A percentile compares a stretch with the other conserved stretches of the same genome.
Evolutionary conservation across 2,113 vertebrate genomes (phyloP).

Genomic region (Salvelinus alpinus): DNA sequence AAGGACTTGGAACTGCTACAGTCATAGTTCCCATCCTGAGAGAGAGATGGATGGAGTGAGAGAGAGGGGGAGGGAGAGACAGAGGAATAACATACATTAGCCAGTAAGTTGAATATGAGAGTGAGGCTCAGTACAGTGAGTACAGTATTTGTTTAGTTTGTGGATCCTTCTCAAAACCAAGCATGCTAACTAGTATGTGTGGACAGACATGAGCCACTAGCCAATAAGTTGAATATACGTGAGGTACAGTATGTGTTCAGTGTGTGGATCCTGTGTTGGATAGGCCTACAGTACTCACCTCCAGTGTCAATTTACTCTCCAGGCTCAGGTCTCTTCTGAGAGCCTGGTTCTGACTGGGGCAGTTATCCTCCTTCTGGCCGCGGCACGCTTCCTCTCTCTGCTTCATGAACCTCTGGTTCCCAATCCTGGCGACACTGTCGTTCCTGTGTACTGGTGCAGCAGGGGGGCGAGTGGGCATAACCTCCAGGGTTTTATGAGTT

Average conservation of each 20-base stretch:
- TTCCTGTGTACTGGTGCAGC: conserved; percentile 68
- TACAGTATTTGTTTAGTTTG: too few species aligned
- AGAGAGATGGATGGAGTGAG: not conserved
- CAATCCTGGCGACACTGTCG: conserved; percentile 80
- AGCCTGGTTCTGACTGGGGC: conserved; percentile 38
- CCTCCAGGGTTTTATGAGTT: conserved; percentile 70
- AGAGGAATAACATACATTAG: too few species aligned
- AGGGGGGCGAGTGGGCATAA: conserved; percentile 51
- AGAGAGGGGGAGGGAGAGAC: not conserved
- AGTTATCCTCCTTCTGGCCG: conserved; percentile 32
- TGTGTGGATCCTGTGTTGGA: not conserved
- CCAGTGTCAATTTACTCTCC: conserved; percentile 62
- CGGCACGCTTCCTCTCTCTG: conserved; percentile 77
- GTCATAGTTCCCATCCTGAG: conserved; percentile 85
- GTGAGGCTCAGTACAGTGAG: too few species aligned
- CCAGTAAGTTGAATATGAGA: too few species aligned
- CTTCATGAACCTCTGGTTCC: conserved; percentile 90
- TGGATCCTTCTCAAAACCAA: too few species aligned
- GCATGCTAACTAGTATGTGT: too few species aligned
- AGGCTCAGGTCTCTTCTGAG: conserved; percentile 72
- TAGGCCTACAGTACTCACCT: conserved; percentile 73
- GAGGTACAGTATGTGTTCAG: not conserved
- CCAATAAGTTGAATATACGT: not conserved
- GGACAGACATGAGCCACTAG: too few species aligned
- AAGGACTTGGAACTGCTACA: conserved; percentile 86